Percentiles rank a stretch among this genome's conserved stretches.
These are phyloP conservation scores for Parauchenoglanis ngamensis DNA, from an alignment of 2,797 vertebrate species.

Conservation along the genomic window DNA sequence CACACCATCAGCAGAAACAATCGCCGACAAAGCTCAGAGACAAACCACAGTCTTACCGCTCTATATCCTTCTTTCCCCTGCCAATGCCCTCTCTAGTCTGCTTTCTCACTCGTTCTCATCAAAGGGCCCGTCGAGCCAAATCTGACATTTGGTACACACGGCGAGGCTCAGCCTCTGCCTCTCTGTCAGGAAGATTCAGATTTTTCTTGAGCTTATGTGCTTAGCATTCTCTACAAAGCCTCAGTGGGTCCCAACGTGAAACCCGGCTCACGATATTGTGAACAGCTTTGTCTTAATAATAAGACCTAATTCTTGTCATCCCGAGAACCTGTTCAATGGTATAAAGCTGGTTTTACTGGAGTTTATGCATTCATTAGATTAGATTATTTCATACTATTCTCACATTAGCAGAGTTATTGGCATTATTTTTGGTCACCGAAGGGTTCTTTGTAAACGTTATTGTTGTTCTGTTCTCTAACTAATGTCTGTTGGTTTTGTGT, in stretches of 20 bases:
- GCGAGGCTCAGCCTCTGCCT: conserved; percentile 33
- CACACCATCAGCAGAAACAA: conserved; percentile 46
- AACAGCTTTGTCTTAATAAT: conserved; percentile 56
- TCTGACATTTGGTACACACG: conserved; percentile 58
- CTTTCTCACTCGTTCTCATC: conserved; percentile 39
- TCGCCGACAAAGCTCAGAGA: conserved; percentile 17
- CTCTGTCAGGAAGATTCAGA: conserved; percentile 45
- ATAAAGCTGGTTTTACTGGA: conserved; percentile 35
- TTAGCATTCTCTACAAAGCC: conserved; percentile 36
- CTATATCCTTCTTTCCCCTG: conserved; percentile 22
- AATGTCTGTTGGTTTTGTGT: conserved; percentile 32
- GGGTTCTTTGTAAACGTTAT: background rate
- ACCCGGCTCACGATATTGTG: conserved; percentile 16
- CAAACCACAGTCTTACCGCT: background rate
- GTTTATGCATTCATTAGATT: conserved; percentile 28
- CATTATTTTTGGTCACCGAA: background rate
- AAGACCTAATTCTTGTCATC: conserved; percentile 47
- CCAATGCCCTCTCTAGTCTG: conserved; percentile 22
- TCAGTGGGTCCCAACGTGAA: conserved; percentile 29
- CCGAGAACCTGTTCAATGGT: conserved; percentile 32
- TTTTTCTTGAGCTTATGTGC: conserved; percentile 52
- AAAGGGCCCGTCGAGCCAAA: conserved; percentile 50
- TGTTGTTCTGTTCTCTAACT: conserved; percentile 1
- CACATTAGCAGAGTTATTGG: background rate
- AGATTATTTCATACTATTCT: background rate